phyloP scores from a whole-genome alignment of 2,888 invertebrate genomes.

The Cistogaster globosa region DNA sequence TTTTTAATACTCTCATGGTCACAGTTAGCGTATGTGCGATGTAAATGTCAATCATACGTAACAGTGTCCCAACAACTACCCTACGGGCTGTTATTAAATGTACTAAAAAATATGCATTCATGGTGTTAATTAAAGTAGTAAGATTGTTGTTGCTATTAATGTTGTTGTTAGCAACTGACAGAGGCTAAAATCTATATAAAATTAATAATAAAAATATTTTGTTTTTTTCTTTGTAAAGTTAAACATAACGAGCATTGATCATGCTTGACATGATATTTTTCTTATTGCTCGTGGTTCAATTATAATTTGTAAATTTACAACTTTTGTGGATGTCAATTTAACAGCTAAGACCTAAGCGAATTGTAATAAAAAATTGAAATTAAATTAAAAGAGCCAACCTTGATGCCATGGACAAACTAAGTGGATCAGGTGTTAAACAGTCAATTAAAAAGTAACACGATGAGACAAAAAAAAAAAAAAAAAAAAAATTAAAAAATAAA shows the following conservation, averaged over 20 bases:
- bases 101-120: not conserved
- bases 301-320: conserved; percentile 67
- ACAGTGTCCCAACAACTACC: conserved; percentile 71
- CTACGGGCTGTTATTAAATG: conserved; percentile 71
- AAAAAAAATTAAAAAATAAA: not conserved
- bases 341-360: conserved; percentile 70
- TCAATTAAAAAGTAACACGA: conserved; percentile 80
- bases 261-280: conserved; percentile 40
- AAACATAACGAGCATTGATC: not conserved
- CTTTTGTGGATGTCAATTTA: conserved; percentile 69
- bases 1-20: not conserved
- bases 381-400: conserved; percentile 28
- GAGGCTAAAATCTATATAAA: conserved; percentile 37
- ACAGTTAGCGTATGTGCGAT: conserved; percentile 13
- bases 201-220: conserved; percentile 9
- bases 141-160: not conserved
- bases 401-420: conserved; percentile 77
- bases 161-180: conserved; percentile 31
- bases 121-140: not conserved
- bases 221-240: conserved; percentile 1
- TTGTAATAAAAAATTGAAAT: conserved; percentile 75
- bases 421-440: conserved; percentile 81
- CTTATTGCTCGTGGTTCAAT: conserved; percentile 60
- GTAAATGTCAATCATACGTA: conserved; percentile 71
- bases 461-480: conserved; percentile 53